Conservation (phyloP, 1,140 invertebrate species). For the Callitettix versicolor region DNA sequence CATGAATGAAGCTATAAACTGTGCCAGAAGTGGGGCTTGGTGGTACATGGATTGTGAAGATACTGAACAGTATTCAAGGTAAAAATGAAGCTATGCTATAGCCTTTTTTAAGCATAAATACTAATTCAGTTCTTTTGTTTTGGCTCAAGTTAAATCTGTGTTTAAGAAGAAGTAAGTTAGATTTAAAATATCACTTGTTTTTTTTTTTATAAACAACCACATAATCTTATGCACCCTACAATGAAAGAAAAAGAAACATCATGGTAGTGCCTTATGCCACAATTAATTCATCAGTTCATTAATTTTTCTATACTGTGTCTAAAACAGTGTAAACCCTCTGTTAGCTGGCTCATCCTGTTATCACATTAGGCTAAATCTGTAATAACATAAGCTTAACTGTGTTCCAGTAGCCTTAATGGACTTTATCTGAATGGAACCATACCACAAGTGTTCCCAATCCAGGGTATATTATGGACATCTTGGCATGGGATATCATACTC, state of each 20-base stretch:
- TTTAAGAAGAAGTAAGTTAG: background rate
- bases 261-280: too few relatives aligned
- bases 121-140: background rate
- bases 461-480: conserved; percentile 49
- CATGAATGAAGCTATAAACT: conserved; percentile 53
- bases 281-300: too few relatives aligned
- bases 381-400: conserved; percentile 7
- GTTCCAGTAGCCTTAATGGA: conserved; percentile 43
- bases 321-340: too few relatives aligned
- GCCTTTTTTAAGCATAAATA: background rate
- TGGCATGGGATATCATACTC: conserved; percentile 44
- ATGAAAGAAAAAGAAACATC: too few relatives aligned
- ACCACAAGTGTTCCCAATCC: conserved; percentile 38
- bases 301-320: too few relatives aligned
- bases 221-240: too few relatives aligned
- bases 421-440: conserved; percentile 43
- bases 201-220: too few relatives aligned
- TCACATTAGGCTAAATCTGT: too few relatives aligned
- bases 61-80: background rate
- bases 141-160: background rate
- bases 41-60: conserved; percentile 39
- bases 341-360: too few relatives aligned
- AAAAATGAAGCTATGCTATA: background rate
- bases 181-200: background rate
- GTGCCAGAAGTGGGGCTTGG: conserved; percentile 55